phyloP scores from a whole-genome alignment of 2,888 invertebrate species.

The Conus canariensis region DNA sequence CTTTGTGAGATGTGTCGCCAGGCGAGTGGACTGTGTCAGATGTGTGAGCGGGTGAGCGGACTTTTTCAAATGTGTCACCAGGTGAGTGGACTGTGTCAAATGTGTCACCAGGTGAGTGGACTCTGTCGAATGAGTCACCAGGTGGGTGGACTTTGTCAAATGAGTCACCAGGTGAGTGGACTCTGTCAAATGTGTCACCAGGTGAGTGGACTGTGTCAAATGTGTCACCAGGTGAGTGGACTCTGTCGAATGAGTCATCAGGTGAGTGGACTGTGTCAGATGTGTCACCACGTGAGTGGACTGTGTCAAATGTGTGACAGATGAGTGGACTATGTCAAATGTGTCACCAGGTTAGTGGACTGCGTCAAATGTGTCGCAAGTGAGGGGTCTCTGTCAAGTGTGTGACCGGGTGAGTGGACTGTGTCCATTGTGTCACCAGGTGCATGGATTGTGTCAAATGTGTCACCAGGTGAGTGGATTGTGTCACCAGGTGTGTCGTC shows the following conservation, averaged over 20 bases:
- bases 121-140: constrained; percentile 68
- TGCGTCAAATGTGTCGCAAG: too few species aligned
- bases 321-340: too few species aligned
- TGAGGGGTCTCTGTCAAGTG: too few species aligned
- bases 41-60: neutral
- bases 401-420: too few species aligned
- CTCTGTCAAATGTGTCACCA: neutral
- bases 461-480: too few species aligned
- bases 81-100: neutral
- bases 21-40: constrained; percentile 44
- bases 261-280: constrained; percentile 54
- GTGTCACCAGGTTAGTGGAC: too few species aligned
- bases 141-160: constrained; percentile 54
- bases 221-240: too few species aligned
- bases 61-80: constrained; percentile 42
- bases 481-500: too few species aligned
- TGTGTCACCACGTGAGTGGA: constrained; percentile 60
- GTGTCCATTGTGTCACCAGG: too few species aligned
- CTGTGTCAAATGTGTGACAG: too few species aligned
- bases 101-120: neutral
- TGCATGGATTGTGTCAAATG: too few species aligned
- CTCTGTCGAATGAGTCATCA: constrained; percentile 69
- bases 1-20: constrained; percentile 69
- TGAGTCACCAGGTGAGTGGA: constrained; percentile 60
- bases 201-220: neutral